These are phyloP conservation scores for Salvelinus alpinus DNA, from an alignment of 2,113 vertebrate genomes.

Conservation along the genomic window DNA sequence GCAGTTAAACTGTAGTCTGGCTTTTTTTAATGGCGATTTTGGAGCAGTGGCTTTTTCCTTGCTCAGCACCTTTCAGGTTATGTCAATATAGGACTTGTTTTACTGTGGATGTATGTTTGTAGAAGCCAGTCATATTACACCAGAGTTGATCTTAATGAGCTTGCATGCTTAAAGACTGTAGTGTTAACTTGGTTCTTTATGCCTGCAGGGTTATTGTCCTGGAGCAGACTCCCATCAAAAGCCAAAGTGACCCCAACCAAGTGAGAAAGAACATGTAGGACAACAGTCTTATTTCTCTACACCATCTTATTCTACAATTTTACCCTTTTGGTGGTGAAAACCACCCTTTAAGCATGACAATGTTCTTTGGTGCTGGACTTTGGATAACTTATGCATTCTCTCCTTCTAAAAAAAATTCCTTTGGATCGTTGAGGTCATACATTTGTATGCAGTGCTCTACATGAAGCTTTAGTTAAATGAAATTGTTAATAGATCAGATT, in stretches of 20 bases:
- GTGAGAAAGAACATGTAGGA: neutral
- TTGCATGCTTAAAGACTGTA: neutral
- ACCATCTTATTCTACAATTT: neutral
- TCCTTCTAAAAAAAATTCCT: neutral
- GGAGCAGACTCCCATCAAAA: slow-evolving; percentile 29
- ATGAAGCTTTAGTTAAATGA: neutral
- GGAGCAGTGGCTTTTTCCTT: too few relatives aligned
- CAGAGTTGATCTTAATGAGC: neutral
- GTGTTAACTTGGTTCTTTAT: neutral
- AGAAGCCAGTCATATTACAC: neutral
- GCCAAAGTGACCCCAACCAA: slow-evolving; percentile 2
- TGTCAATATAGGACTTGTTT: too few relatives aligned
- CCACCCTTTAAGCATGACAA: neutral
- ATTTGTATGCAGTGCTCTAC: neutral
- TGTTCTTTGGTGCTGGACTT: neutral
- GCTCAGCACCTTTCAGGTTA: too few relatives aligned
- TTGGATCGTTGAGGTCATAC: too few relatives aligned
- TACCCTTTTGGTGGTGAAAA: neutral
- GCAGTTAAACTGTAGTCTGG: too few relatives aligned
- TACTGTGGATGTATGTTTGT: neutral
- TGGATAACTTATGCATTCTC: neutral
- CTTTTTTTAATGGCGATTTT: too few relatives aligned
- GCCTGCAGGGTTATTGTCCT: slow-evolving; percentile 30
- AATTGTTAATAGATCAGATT: too few relatives aligned
- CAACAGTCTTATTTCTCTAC: too few relatives aligned